These are phyloP conservation scores for Syrista parreyssii DNA, from an alignment of 2,888 invertebrate species.

Conservation along the genomic window DNA sequence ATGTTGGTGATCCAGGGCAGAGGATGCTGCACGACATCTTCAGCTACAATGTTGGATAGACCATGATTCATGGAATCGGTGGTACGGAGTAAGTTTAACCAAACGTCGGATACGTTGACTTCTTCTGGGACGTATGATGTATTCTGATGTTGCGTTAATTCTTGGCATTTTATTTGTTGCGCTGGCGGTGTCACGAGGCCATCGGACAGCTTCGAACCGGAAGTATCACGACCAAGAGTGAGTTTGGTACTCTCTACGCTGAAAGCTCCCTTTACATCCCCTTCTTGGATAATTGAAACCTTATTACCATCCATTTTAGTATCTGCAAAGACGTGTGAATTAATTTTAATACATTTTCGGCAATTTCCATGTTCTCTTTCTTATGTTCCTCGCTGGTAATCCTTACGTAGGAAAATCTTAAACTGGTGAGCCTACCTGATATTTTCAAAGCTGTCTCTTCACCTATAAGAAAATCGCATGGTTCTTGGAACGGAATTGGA, in stretches of 20 bases:
- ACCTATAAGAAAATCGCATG: slow-evolving; percentile 62
- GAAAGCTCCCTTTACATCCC: slow-evolving; percentile 33
- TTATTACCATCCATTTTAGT: slow-evolving; percentile 54
- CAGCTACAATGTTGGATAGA: not conserved
- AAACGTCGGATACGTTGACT: slow-evolving; percentile 20
- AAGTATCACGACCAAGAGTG: not conserved
- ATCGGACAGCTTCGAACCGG: not conserved
- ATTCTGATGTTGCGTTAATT: not conserved
- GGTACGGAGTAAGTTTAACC: not conserved
- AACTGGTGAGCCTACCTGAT: slow-evolving; percentile 46
- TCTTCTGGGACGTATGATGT: slow-evolving; percentile 21
- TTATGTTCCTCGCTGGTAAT: not conserved
- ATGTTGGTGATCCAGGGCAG: not conserved
- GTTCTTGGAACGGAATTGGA: slow-evolving; percentile 44
- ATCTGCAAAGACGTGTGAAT: slow-evolving; percentile 37
- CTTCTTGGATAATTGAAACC: slow-evolving; percentile 49
- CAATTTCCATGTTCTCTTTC: not conserved
- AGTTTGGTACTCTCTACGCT: not conserved
- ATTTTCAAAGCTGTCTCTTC: slow-evolving; percentile 51
- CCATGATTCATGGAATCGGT: not conserved
- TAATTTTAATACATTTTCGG: not conserved
- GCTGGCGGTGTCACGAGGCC: not conserved
- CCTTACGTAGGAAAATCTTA: not conserved
- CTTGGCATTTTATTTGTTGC: not conserved
- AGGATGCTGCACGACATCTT: not conserved